Evolutionary conservation across 2,888 invertebrate genomes (phyloP), one percentile per base, ranked within the genome.

Genomic region (Biston stratarius): DNA sequence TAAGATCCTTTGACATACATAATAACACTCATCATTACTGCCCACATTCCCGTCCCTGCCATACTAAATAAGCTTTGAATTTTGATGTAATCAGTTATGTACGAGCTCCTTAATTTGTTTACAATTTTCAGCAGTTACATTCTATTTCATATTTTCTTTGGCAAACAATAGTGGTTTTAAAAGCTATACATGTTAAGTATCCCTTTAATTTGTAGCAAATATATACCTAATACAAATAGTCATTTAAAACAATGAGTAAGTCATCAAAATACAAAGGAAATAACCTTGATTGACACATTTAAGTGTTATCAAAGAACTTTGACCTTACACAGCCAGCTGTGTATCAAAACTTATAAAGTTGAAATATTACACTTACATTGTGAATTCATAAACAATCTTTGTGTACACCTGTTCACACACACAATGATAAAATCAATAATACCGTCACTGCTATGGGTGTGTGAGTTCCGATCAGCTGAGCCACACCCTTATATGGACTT

Each of bases 351-450:
- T 15, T 40, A 24, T 24, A 24, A 24, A 24, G 24, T 24, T 38
- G 38, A 38, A 15, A 45, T 10, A 6, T 12, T 11, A 44, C 15
- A 61, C 45, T 15, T 36, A 33, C 47, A 15, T 33, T 40, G 33
- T 11, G n/a, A 47, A 49, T 15, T 24, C 51, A 14, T 47, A 52
- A 58, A 58, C 63, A 64, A 64, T 59, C 64, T 45, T 44, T 14
- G 63, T 56, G 12, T 48, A 60, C 61, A 67, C 66, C 61, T 67
- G 61, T 67, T 47, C 61, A 67, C 56, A 65, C 44, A 59, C 42
- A 48, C 64, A 64, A 49, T 12, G 45, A 40, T 52, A 61, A 44
- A 58, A 61, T 58, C 51, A 52, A 67, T 66, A 67, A 51, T 49
- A 34, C n/a, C 48, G 10, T 47, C 15, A 12, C 24, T 38, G 56